Conservation (phyloP, 2,797 vertebrate genomes). For the Catharus ustulatus region DNA sequence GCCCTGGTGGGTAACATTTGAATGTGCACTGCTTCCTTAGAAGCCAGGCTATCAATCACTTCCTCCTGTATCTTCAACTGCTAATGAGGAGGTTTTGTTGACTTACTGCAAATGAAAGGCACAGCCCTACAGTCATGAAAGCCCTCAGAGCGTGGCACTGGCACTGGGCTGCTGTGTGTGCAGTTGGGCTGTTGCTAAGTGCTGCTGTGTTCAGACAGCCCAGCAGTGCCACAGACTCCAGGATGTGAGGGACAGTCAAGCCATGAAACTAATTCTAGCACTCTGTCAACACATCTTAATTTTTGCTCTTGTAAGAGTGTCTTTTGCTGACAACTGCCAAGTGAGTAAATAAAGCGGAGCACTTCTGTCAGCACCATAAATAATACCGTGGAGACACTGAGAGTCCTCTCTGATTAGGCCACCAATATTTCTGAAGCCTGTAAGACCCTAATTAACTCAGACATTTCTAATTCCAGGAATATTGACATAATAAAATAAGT, state of each 20-base stretch:
- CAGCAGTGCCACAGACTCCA: background rate
- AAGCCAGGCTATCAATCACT: background rate
- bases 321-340: background rate
- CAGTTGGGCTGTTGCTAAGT: background rate
- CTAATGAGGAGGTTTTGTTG: background rate
- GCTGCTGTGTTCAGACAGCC: background rate
- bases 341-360: background rate
- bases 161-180: background rate
- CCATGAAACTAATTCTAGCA: background rate
- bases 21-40: background rate
- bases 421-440: background rate
- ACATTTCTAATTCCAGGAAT: background rate
- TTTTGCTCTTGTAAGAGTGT: conserved; percentile 1
- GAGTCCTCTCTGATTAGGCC: background rate
- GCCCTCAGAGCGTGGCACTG: rapidly evolving
- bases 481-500: background rate
- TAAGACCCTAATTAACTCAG: background rate
- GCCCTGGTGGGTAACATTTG: background rate
- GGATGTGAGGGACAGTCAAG: background rate
- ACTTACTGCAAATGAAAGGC: background rate
- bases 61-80: background rate
- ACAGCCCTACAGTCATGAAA: background rate
- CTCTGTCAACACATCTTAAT: background rate
- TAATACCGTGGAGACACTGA: background rate
- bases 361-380: background rate